Evolutionary conservation across 2,113 vertebrate species (phyloP).

Genomic region (Micromys minutus): DNA sequence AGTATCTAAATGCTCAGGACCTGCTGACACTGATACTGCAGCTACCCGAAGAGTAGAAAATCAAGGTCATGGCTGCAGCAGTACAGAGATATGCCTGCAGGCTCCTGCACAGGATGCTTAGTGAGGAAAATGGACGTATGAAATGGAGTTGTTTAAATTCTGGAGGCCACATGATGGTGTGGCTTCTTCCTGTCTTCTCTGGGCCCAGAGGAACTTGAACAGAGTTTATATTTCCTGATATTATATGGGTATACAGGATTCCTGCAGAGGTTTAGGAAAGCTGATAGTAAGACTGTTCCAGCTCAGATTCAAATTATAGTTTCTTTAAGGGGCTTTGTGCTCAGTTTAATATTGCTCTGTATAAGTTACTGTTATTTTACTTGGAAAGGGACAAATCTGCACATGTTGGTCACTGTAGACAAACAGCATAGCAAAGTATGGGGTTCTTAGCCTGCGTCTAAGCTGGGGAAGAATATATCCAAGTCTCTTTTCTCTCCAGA

Average conservation of each 20-base stretch:
- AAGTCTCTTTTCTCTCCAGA: not conserved
- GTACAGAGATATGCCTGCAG: not conserved
- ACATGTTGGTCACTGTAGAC: not conserved
- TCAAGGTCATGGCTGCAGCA: not conserved
- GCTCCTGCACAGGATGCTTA: not conserved
- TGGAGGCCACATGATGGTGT: not conserved
- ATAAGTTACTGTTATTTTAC: constrained; percentile 2
- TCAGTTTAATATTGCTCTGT: not conserved
- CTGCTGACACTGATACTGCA: not conserved
- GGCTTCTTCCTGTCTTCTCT: not conserved
- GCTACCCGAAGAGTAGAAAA: not conserved
- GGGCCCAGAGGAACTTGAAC: not conserved
- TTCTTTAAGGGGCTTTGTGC: constrained; percentile 7
- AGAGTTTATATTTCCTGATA: not conserved
- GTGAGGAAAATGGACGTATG: not conserved
- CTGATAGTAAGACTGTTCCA: not conserved
- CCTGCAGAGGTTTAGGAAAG: not conserved
- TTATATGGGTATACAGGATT: not conserved
- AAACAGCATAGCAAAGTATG: not conserved
- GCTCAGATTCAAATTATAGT: not conserved
- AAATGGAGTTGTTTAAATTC: not conserved
- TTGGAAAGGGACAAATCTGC: constrained; percentile 12
- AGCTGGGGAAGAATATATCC: not conserved
- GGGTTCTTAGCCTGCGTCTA: not conserved
- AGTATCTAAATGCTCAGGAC: not conserved